Evolutionary conservation across 2,888 invertebrate species (phyloP).

Genomic region (Synergus itoensis): DNA sequence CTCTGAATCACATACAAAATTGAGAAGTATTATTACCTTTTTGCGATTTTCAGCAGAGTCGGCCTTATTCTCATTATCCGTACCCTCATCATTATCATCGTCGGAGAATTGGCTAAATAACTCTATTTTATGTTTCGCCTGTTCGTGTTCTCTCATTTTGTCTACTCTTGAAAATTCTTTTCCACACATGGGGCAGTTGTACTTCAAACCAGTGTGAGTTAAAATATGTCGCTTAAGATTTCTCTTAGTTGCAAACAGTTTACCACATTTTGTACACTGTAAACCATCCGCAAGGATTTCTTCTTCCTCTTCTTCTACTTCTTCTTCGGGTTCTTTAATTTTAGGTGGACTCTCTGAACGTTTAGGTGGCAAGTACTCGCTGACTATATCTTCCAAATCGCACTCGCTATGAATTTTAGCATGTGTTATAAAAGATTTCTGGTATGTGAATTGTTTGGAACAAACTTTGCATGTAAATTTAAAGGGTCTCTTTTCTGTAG

Average conservation of each 20-base stretch:
- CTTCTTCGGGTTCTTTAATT: conserved; percentile 26
- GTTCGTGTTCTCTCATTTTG: conserved; percentile 72
- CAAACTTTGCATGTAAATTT: conserved; percentile 71
- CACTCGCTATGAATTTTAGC: conserved; percentile 68
- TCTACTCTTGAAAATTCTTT: conserved; percentile 72
- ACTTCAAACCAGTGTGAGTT: conserved; percentile 72
- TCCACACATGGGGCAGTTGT: conserved; percentile 68
- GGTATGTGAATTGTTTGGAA: conserved; percentile 69
- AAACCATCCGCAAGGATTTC: conserved; percentile 66
- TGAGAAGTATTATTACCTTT: conserved; percentile 60
- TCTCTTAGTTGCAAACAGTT: conserved; percentile 70
- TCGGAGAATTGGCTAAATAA: conserved; percentile 66
- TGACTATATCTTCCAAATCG: conserved; percentile 49
- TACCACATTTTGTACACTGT: conserved; percentile 73
- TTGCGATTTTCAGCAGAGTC: conserved; percentile 61
- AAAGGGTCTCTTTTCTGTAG: conserved; percentile 58
- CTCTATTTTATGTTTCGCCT: conserved; percentile 70
- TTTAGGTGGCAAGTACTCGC: conserved; percentile 43
- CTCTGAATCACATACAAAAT: background rate
- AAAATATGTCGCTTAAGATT: conserved; percentile 72
- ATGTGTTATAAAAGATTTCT: conserved; percentile 69
- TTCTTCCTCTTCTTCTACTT: conserved; percentile 53
- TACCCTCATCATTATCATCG: conserved; percentile 66
- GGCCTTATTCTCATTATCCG: conserved; percentile 64
- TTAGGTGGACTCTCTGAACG: conserved; percentile 23